Evolutionary conservation across 2,113 vertebrate genomes (phyloP), one percentile per base, ranked within the genome.

Genomic region (Coregonus clupeaformis): DNA sequence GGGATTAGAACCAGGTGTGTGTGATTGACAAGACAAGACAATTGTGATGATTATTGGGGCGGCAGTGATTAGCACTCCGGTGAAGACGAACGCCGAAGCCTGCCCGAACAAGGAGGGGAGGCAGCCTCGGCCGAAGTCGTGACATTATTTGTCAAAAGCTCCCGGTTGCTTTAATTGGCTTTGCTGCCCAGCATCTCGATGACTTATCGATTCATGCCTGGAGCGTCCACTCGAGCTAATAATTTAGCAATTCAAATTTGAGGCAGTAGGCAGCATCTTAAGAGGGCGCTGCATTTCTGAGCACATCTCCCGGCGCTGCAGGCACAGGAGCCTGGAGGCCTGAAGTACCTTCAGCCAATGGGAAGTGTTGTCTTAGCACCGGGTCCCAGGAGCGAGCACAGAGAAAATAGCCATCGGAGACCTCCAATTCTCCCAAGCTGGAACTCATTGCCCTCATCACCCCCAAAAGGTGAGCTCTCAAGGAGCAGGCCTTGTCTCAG

Each of bases 361-460:
- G 80, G 87, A 91, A 89, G 77, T 82, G 79, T 87, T 83, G 80
- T 84, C 84, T 91, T 84, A 82, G 83, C 82, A 67, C 77, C 55
- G 27, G 75, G 36, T 45, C 77, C 59, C 60, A 69, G 42, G 62
- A 83, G 68, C 69, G 80, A 83, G 80, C 73, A 75, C 68, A 0
- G 14, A 86, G 72, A 90, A 90, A 89, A 91, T 78, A 86, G 83
- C 80, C 76, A 82, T 79, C 71, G 80, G 80, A 85, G 85, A 91
- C 89, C 86, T 80, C 65, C 13, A 22, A 77, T 80, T 88, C 82
- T 80, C 81, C 80, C 78, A 76, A 77, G 87, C 72, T 85, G 80
- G 83, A 89, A 87, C 83, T 88, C 84, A 85, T 88, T 91, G 90
- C 90, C 86, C 85, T 78, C 82, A 63, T 55, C 80, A 85, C 86